phyloP scores from a whole-genome alignment of 2,888 invertebrate species.

The Macaria notata region DNA sequence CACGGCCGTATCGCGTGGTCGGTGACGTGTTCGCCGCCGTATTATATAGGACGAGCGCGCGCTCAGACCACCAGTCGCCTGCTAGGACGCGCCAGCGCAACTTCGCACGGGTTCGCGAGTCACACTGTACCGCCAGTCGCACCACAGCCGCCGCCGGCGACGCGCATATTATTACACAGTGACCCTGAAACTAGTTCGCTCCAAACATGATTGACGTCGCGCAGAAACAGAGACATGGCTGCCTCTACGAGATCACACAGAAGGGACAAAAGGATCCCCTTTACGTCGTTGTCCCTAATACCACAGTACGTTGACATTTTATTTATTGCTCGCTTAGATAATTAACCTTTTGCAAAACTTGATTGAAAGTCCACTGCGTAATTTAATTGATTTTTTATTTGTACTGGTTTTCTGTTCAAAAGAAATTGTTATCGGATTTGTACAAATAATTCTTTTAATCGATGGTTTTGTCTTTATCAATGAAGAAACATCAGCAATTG shows the following conservation, averaged over 20 bases:
- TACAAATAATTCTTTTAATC: background rate
- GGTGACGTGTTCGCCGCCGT: conserved; percentile 74
- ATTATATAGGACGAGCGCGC: conserved; percentile 77
- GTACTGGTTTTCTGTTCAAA: background rate
- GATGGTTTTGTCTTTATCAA: no score
- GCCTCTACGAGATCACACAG: conserved; percentile 86
- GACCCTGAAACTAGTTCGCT: conserved; percentile 49
- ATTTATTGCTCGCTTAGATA: conserved; percentile 6
- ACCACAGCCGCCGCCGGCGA: conserved; percentile 51
- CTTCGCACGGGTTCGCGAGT: conserved; percentile 40
- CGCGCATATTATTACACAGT: conserved; percentile 43
- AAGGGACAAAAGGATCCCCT: conserved; percentile 85
- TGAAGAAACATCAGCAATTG: no score
- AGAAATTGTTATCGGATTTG: background rate
- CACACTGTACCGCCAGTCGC: conserved; percentile 48
- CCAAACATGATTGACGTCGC: conserved; percentile 70
- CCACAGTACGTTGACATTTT: conserved; percentile 79
- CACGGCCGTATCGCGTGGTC: conserved; percentile 72
- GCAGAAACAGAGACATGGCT: conserved; percentile 76
- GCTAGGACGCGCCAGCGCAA: conserved; percentile 60
- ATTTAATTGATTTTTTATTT: background rate
- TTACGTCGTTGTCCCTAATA: conserved; percentile 87
- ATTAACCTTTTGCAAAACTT: background rate
- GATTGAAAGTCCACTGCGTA: background rate
- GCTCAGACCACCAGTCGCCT: conserved; percentile 86